Percentiles rank a stretch among this genome's conserved stretches.
phyloP scores from a whole-genome alignment of 2,113 vertebrate species.

The Mionectes macconnelli region DNA sequence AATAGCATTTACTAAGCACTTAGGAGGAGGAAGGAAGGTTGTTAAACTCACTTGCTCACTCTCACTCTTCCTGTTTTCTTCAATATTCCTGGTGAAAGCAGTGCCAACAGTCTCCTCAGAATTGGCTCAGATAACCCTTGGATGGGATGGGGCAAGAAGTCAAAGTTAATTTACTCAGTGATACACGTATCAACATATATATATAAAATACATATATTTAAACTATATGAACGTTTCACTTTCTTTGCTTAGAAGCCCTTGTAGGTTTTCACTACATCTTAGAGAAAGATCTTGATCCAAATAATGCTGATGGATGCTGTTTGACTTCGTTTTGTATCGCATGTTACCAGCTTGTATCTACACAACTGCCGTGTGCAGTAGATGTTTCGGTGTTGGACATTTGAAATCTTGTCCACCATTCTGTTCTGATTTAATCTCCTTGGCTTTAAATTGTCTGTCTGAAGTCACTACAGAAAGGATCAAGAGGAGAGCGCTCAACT shows the following conservation, averaged over 20 bases:
- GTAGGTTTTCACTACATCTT: neutral
- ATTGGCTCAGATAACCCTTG: neutral
- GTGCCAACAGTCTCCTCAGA: neutral
- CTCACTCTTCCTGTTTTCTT: neutral
- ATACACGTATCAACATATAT: neutral
- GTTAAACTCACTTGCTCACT: neutral
- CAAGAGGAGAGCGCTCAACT: neutral
- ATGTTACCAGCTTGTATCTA: neutral
- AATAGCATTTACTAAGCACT: neutral
- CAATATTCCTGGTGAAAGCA: neutral
- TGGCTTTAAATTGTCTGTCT: neutral
- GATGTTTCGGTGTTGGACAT: neutral
- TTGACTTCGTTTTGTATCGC: neutral
- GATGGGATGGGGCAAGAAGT: neutral
- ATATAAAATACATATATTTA: neutral
- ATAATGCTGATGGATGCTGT: neutral
- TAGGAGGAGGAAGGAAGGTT: neutral
- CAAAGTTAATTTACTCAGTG: neutral
- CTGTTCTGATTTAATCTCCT: neutral
- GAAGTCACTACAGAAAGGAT: neutral
- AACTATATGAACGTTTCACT: neutral
- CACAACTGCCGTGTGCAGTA: neutral
- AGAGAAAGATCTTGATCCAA: neutral
- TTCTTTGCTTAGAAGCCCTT: neutral
- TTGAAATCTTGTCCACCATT: neutral